Conservation (phyloP, 35 echinoderm and acorn worm genomes). For the Apostichopus californicus region DNA sequence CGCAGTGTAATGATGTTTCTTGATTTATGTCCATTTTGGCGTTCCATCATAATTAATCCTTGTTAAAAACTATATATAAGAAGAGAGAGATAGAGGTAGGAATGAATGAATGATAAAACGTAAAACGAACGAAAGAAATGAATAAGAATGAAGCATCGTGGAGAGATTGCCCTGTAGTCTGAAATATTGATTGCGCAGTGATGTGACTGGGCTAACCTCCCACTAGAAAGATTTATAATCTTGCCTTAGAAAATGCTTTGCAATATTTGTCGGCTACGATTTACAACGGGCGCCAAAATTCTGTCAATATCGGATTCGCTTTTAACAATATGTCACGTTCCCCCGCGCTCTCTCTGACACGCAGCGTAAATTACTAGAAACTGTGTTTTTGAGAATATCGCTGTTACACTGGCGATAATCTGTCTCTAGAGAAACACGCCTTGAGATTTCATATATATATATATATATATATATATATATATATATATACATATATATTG, state of each 20-base stretch:
- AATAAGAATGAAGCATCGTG: background rate
- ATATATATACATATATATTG: too few relatives aligned
- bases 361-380: slow-evolving; percentile 57
- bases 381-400: slow-evolving; percentile 47
- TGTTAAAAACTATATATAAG: background rate
- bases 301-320: slow-evolving; percentile 45
- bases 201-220: slow-evolving; percentile 35
- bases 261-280: slow-evolving; percentile 48
- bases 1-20: background rate
- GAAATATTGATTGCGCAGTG: slow-evolving; percentile 22
- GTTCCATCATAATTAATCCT: slow-evolving; percentile 20
- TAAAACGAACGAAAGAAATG: background rate
- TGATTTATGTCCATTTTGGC: slow-evolving; percentile 44
- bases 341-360: slow-evolving; percentile 42
- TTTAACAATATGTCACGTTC: slow-evolving; percentile 50
- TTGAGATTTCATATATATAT: slow-evolving; percentile 2
- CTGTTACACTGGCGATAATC: slow-evolving; percentile 36
- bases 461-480: too few relatives aligned
- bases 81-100: background rate
- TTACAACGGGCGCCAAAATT: slow-evolving; percentile 59
- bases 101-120: background rate
- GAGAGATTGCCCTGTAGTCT: background rate
- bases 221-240: slow-evolving; percentile 42
- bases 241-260: background rate
- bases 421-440: slow-evolving; percentile 34